Conservation (phyloP, 2,113 vertebrate genomes). For the Pan paniscus region DNA sequence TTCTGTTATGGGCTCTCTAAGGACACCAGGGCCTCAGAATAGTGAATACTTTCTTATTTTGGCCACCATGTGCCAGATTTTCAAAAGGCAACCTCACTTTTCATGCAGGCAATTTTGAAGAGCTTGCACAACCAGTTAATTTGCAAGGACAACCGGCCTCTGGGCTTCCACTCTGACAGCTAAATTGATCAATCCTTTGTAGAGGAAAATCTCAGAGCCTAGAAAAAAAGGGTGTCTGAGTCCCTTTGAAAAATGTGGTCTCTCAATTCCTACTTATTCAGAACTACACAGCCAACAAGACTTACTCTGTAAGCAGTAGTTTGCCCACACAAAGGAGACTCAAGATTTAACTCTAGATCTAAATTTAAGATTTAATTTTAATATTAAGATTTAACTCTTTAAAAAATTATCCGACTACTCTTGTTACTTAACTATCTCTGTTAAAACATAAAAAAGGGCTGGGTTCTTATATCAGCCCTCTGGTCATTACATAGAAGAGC, state of each 20-base stretch:
- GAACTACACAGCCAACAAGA: background rate
- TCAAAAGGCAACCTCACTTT: conserved; percentile 42
- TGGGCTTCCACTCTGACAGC: conserved; percentile 59
- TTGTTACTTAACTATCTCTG: background rate
- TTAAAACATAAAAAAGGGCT: background rate
- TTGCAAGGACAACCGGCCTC: conserved; percentile 54
- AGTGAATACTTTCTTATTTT: background rate
- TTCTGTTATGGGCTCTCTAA: background rate
- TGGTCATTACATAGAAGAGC: background rate
- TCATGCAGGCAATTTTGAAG: background rate
- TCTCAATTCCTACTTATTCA: background rate
- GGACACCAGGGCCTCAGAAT: background rate
- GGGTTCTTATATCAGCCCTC: background rate
- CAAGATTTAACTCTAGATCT: background rate
- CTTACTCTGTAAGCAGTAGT: background rate
- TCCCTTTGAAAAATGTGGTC: background rate
- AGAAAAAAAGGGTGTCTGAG: background rate
- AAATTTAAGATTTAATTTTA: background rate
- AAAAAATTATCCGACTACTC: background rate
- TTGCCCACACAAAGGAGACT: background rate
- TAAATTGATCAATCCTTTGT: conserved; percentile 51
- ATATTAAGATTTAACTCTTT: background rate
- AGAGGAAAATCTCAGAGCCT: background rate
- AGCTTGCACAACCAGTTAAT: conserved; percentile 18
- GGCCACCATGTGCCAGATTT: background rate